phyloP scores from a whole-genome alignment of 2,797 vertebrate genomes.

The Salarias fasciatus region DNA sequence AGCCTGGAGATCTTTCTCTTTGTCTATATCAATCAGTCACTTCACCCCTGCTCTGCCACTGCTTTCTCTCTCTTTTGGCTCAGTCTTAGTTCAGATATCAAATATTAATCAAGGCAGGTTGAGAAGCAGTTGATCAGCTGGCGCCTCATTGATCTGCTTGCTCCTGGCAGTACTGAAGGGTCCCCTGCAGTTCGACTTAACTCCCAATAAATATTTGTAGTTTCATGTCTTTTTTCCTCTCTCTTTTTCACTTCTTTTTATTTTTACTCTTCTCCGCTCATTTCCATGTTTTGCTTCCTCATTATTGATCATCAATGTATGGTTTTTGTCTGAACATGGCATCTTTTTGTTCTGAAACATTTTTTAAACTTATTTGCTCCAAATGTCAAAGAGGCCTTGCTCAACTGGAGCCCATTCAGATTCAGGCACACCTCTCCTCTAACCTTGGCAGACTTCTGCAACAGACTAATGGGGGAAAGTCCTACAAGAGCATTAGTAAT shows the following conservation, averaged over 20 bases:
- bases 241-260: background rate
- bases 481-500: constrained; percentile 35
- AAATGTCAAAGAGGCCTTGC: too few species aligned
- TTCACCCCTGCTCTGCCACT: constrained; percentile 11
- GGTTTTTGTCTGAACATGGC: too few species aligned
- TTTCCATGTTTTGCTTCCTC: too few species aligned
- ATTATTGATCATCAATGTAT: too few species aligned
- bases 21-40: constrained; percentile 50
- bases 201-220: too few species aligned
- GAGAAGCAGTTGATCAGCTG: constrained; percentile 59
- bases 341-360: too few species aligned
- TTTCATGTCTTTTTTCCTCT: background rate
- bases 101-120: constrained; percentile 59
- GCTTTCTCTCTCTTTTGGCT: constrained; percentile 24
- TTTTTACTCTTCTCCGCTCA: too few species aligned
- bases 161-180: constrained; percentile 7
- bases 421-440: constrained; percentile 35
- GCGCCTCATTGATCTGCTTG: constrained; percentile 45
- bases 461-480: constrained; percentile 35
- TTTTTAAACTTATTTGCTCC: too few species aligned
- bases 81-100: constrained; percentile 63
- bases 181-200: constrained; percentile 9
- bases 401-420: constrained; percentile 21
- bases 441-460: constrained; percentile 34
- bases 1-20: constrained; percentile 40